These are phyloP conservation scores for Hycleus phaleratus DNA, from an alignment of 1,140 invertebrate species.

Conservation along the genomic window DNA sequence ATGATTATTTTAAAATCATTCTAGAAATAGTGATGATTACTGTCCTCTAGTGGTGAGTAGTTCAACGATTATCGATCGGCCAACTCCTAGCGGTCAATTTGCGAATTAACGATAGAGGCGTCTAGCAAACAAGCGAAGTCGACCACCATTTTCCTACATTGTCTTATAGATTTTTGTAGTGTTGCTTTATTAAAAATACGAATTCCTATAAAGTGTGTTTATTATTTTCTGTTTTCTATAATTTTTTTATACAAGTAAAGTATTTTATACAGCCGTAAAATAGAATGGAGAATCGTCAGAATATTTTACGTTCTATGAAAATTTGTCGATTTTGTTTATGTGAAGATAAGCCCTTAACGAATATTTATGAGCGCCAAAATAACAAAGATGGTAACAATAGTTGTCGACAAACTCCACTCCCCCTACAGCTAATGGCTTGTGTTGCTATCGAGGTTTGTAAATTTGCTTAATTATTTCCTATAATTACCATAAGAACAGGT, in stretches of 20 bases:
- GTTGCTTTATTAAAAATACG: no score
- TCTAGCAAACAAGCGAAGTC: constrained; percentile 1
- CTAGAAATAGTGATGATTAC: no score
- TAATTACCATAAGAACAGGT: neutral
- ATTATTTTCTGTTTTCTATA: no score
- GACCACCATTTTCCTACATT: constrained; percentile 8
- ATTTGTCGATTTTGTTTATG: constrained; percentile 66
- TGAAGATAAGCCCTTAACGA: constrained; percentile 50
- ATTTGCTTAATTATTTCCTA: constrained; percentile 15
- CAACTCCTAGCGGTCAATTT: no score
- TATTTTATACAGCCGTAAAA: neutral
- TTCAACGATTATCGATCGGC: no score
- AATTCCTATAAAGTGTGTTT: no score
- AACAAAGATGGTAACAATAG: constrained; percentile 25
- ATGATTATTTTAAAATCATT: no score
- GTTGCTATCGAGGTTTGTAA: constrained; percentile 60
- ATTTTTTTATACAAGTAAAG: no score
- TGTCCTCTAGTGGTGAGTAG: no score
- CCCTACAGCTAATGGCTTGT: constrained; percentile 66
- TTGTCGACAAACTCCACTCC: constrained; percentile 51
- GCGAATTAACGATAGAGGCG: no score
- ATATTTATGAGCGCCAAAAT: constrained; percentile 55
- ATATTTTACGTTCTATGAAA: constrained; percentile 49
- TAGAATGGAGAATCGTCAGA: constrained; percentile 43
- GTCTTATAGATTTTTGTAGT: neutral